A percentile compares a stretch with the other conserved stretches of the same genome.
These are phyloP conservation scores for Indicator maculatus DNA, from an alignment of 2,113 vertebrate genomes.

Conservation along the genomic window DNA sequence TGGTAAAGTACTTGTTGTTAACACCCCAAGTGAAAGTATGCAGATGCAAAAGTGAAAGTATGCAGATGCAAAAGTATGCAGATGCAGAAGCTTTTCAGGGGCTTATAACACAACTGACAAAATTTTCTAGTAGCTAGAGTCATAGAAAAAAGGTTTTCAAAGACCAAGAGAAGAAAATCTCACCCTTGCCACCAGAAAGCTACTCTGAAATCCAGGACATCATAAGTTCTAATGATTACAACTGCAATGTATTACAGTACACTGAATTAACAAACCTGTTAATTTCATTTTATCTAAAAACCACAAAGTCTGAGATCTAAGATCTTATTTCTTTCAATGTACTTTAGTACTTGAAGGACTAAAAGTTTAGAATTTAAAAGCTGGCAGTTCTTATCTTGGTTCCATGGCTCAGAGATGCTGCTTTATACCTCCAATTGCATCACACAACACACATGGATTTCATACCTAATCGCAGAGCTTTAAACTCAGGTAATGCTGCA, in stretches of 20 bases:
- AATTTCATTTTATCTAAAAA: not conserved
- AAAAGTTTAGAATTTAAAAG: not conserved
- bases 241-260: not conserved
- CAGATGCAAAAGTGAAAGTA: not conserved
- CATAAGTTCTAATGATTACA: not conserved
- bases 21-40: not conserved
- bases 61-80: not conserved
- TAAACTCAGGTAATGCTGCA: slow-evolving; percentile 89
- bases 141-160: not conserved
- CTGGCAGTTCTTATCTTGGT: not conserved
- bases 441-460: not conserved
- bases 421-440: not conserved
- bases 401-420: not conserved
- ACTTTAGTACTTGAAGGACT: not conserved
- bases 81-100: not conserved
- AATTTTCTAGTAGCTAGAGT: not conserved
- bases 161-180: not conserved
- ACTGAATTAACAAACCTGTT: not conserved
- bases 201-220: not conserved
- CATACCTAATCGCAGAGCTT: slow-evolving; percentile 89
- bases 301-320: not conserved
- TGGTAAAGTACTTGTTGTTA: not conserved
- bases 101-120: not conserved
- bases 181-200: not conserved
- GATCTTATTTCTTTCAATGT: not conserved